phyloP scores from a whole-genome alignment of 1,140 invertebrate species.

The Musca domestica region DNA sequence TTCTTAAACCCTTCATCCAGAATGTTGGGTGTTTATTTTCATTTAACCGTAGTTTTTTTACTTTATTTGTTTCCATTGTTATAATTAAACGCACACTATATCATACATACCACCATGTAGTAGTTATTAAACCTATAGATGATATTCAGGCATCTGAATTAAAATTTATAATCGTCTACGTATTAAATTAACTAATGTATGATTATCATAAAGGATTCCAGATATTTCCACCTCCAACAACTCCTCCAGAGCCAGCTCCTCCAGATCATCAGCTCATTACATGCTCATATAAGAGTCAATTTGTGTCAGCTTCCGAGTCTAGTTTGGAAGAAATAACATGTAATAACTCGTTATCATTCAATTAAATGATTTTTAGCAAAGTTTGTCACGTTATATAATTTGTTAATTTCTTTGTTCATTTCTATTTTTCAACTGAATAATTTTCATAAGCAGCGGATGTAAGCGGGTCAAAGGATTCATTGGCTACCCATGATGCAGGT shows the following conservation, averaged over 20 bases:
- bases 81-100: background rate
- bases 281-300: conserved; percentile 55
- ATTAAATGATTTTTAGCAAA: conserved; percentile 13
- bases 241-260: conserved; percentile 77
- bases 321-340: conserved; percentile 66
- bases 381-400: conserved; percentile 15
- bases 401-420: conserved; percentile 37
- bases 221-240: conserved; percentile 77
- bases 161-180: no score
- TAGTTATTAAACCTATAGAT: no score
- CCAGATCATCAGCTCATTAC: conserved; percentile 67
- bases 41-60: background rate
- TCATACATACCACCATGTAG: no score
- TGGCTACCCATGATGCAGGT: conserved; percentile 76
- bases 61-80: background rate
- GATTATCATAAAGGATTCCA: conserved; percentile 65
- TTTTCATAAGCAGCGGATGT: conserved; percentile 65
- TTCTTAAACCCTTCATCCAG: background rate
- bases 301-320: conserved; percentile 63
- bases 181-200: conserved; percentile 16
- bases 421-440: conserved; percentile 38
- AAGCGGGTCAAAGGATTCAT: conserved; percentile 73
- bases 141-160: no score
- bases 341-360: conserved; percentile 53
- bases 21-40: conserved; percentile 5